A percentile compares a stretch with the other conserved stretches of the same genome.
phyloP scores from a whole-genome alignment of 2,888 invertebrate species.

The Caenorhabditis sinica region DNA sequence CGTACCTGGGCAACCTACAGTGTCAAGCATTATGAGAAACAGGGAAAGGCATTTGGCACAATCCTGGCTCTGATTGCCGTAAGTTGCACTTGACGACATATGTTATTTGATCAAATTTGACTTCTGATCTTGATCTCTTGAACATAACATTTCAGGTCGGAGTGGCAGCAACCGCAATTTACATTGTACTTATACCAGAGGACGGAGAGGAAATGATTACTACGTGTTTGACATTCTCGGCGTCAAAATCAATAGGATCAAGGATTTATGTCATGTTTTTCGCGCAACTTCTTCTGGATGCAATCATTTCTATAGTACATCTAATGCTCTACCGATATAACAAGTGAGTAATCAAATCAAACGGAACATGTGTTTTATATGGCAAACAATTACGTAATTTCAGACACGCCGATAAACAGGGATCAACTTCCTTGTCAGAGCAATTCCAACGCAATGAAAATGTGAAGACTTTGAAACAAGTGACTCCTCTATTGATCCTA shows the following conservation, averaged over 20 bases:
- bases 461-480: constrained; percentile 48
- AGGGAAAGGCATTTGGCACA: constrained; percentile 50
- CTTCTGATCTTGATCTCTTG: not conserved
- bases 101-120: not conserved
- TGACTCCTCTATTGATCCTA: constrained; percentile 34
- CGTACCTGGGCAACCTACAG: constrained; percentile 53
- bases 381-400: not conserved
- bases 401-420: constrained; percentile 31
- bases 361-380: constrained; percentile 2
- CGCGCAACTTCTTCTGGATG: constrained; percentile 47
- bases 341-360: constrained; percentile 25
- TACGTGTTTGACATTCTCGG: constrained; percentile 56
- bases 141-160: constrained; percentile 44
- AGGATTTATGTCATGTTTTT: constrained; percentile 56
- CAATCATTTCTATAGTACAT: constrained; percentile 39
- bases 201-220: constrained; percentile 65
- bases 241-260: constrained; percentile 50
- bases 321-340: constrained; percentile 37
- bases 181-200: constrained; percentile 39
- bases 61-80: constrained; percentile 51
- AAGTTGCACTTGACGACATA: constrained; percentile 10
- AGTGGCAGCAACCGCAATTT: constrained; percentile 41
- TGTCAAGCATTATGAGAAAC: constrained; percentile 49
- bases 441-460: constrained; percentile 60
- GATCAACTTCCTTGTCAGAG: constrained; percentile 38